These are phyloP conservation scores for Anodontia alba DNA, from an alignment of 2,888 invertebrate genomes.

Conservation along the genomic window DNA sequence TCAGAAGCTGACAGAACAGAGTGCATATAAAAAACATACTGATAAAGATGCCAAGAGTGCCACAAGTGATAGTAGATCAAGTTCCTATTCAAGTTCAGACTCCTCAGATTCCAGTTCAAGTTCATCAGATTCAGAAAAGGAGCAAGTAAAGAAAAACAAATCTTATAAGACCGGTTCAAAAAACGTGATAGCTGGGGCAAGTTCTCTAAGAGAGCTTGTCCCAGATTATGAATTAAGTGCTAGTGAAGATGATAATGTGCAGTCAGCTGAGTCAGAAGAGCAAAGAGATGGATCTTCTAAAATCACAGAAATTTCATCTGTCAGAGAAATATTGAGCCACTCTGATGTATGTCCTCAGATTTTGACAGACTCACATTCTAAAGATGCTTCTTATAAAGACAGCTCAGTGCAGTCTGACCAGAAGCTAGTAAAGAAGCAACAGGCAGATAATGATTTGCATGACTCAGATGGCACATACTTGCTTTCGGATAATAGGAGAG, in stretches of 20 bases:
- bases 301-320: too few species aligned
- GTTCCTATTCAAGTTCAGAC: neutral
- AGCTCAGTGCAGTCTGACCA: too few species aligned
- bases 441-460: too few species aligned
- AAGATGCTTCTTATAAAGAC: too few species aligned
- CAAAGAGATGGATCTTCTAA: too few species aligned
- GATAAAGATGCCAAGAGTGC: neutral
- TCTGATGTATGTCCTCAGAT: too few species aligned
- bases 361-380: too few species aligned
- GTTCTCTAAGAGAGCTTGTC: conserved; percentile 61
- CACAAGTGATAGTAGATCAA: neutral
- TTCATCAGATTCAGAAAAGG: conserved; percentile 10
- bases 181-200: conserved; percentile 65
- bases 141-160: conserved; percentile 24
- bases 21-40: neutral
- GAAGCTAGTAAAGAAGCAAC: too few species aligned
- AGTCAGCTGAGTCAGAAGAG: neutral
- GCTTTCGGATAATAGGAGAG: too few species aligned
- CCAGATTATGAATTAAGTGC: conserved; percentile 44
- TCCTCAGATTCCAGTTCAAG: neutral
- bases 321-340: too few species aligned
- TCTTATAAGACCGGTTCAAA: conserved; percentile 57
- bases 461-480: too few species aligned
- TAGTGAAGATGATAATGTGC: conserved; percentile 9
- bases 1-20: neutral